Conservation (phyloP, 2,797 vertebrate species). For the Poliocrania exsul region DNA sequence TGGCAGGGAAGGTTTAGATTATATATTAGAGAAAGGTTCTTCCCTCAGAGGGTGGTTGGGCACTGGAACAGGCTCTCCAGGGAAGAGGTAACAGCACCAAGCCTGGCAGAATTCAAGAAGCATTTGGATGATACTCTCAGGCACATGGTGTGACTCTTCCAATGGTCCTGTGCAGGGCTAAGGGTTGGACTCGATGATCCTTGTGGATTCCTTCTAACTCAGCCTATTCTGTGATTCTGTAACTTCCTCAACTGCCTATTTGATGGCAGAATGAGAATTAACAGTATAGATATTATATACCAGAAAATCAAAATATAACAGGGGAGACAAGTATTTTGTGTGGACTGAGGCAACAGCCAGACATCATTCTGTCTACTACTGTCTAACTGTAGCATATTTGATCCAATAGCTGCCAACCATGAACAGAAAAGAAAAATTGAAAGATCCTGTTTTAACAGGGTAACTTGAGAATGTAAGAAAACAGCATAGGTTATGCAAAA, state of each 20-base stretch:
- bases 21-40: background rate
- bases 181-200: background rate
- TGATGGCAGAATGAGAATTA: background rate
- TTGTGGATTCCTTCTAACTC: background rate
- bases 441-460: background rate
- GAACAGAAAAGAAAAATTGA: background rate
- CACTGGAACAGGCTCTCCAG: background rate
- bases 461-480: background rate
- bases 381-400: background rate
- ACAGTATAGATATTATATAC: background rate
- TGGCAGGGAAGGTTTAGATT: background rate
- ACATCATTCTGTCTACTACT: background rate
- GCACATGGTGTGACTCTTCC: background rate
- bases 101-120: background rate
- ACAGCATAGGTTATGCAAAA: background rate
- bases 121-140: background rate
- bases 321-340: background rate
- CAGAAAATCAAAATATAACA: background rate
- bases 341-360: background rate
- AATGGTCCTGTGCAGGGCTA: background rate
- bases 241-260: background rate
- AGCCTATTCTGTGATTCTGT: background rate
- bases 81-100: background rate
- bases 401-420: background rate
- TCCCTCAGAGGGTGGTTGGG: background rate